Conservation (phyloP, 2,888 invertebrate species). For the Drosophila gaucha region DNA sequence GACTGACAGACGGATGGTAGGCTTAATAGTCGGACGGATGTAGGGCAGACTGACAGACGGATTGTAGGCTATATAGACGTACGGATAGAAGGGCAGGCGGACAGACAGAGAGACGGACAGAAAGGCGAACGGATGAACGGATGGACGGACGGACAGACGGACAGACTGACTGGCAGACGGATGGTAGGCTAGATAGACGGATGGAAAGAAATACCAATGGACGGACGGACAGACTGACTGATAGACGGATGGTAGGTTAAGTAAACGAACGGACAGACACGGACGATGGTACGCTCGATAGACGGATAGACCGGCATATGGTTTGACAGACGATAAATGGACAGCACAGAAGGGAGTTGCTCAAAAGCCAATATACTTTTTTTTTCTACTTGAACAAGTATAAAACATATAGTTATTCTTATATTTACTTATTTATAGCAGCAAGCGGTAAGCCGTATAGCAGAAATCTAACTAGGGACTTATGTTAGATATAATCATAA, state of each 20-base stretch:
- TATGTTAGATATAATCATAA: neutral
- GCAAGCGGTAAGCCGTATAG: no score
- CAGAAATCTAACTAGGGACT: neutral
- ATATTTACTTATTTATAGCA: no score
- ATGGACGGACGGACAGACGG: neutral
- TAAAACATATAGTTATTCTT: no score
- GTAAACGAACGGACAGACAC: neutral
- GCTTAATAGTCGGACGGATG: no score
- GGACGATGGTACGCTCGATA: neutral
- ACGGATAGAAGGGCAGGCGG: no score
- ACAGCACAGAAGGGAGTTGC: neutral
- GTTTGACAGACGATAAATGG: neutral
- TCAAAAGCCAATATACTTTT: no score
- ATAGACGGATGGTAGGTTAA: neutral
- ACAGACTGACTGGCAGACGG: neutral
- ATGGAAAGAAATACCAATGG: no score
- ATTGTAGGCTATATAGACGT: neutral
- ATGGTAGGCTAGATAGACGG: neutral
- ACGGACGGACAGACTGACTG: neutral
- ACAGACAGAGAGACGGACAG: neutral
- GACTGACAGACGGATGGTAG: no score
- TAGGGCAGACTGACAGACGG: no score
- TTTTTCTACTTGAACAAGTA: no score
- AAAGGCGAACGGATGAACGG: neutral
- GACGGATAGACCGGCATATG: neutral